Evolutionary conservation across 2,797 vertebrate species (phyloP).

Genomic region (Lycodopsis pacificus): DNA sequence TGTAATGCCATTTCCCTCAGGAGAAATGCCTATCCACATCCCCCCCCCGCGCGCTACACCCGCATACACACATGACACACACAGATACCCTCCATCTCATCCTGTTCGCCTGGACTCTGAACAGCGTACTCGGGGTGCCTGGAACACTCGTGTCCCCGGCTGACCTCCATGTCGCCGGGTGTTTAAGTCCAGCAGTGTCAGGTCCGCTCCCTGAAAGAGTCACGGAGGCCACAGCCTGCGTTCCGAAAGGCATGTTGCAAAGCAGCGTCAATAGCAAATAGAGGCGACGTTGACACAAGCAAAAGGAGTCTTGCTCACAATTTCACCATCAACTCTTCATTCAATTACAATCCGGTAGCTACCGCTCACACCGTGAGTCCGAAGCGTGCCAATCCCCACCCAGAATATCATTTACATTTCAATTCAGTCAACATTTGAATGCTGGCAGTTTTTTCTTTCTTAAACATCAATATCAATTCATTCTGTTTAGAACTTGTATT

Average conservation of each 20-base stretch:
- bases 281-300: neutral
- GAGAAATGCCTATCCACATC: slow-evolving; percentile 43
- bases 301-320: neutral
- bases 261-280: neutral
- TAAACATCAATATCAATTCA: too few species aligned
- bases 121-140: slow-evolving; percentile 29
- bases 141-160: slow-evolving; percentile 39
- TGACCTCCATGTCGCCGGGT: slow-evolving; percentile 37
- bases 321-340: neutral
- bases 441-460: too few species aligned
- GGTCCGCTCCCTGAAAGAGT: slow-evolving; percentile 11
- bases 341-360: too few species aligned
- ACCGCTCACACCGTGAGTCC: too few species aligned
- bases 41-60: slow-evolving; percentile 18
- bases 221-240: slow-evolving; percentile 5
- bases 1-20: slow-evolving; percentile 69
- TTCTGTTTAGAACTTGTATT: too few species aligned
- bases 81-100: slow-evolving; percentile 35
- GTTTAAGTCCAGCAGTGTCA: slow-evolving; percentile 27
- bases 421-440: too few species aligned
- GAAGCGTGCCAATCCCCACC: too few species aligned
- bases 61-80: slow-evolving; percentile 16
- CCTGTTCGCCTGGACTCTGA: slow-evolving; percentile 58
- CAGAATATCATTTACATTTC: neutral
- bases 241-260: slow-evolving; percentile 19